These are phyloP conservation scores for Drosophila dives DNA, from an alignment of 2,888 invertebrate genomes.

Conservation along the genomic window DNA sequence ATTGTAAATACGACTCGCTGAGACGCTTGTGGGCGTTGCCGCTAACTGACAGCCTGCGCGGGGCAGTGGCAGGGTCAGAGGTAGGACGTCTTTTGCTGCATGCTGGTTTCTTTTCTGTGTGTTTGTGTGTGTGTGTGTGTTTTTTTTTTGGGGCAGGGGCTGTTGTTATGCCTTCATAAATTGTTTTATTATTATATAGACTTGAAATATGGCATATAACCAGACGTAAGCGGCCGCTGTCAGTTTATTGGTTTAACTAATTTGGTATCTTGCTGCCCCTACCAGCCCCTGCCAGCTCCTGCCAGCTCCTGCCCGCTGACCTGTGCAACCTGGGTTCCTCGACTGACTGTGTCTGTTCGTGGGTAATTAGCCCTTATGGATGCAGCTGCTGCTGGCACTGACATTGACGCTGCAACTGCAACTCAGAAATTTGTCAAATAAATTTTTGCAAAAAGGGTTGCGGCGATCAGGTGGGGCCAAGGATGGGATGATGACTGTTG, in stretches of 20 bases:
- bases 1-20: conserved; percentile 17
- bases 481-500: neutral
- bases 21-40: conserved; percentile 70
- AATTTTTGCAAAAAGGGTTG: conserved; percentile 52
- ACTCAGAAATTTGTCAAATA: conserved; percentile 79
- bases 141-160: conserved; percentile 27
- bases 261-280: conserved; percentile 55
- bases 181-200: conserved; percentile 79
- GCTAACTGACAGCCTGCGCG: conserved; percentile 64
- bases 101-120: conserved; percentile 12
- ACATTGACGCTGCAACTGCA: conserved; percentile 12
- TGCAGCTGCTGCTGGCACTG: conserved; percentile 58
- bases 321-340: conserved; percentile 28
- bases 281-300: conserved; percentile 14
- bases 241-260: conserved; percentile 81
- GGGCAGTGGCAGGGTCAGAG: conserved; percentile 12
- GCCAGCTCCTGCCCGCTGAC: neutral
- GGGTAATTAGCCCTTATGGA: conserved; percentile 70
- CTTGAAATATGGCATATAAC: conserved; percentile 66
- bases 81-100: conserved; percentile 20
- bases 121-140: neutral
- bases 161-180: conserved; percentile 75
- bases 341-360: conserved; percentile 13
- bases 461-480: neutral
- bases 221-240: conserved; percentile 58